These are phyloP conservation scores for Pycnonotus jocosus DNA, from an alignment of 2,113 vertebrate genomes.

Conservation along the genomic window DNA sequence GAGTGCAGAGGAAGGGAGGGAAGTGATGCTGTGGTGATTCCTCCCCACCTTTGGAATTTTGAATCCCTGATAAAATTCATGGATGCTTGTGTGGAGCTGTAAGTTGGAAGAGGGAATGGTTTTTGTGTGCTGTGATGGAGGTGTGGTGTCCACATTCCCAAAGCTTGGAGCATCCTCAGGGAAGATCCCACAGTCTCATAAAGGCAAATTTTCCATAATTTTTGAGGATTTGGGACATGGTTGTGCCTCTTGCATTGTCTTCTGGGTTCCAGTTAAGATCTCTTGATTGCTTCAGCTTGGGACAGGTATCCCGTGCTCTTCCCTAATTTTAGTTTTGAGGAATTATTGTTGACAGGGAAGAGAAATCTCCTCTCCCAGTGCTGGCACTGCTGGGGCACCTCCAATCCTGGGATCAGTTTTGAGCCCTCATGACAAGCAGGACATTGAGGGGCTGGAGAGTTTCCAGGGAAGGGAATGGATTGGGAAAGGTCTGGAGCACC, in stretches of 20 bases:
- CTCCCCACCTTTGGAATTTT: neutral
- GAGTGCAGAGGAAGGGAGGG: neutral
- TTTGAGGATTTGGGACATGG: neutral
- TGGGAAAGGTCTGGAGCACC: neutral
- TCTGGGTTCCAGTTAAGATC: neutral
- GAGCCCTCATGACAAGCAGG: neutral
- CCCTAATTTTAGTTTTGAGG: neutral
- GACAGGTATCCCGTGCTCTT: neutral
- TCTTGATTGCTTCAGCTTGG: neutral
- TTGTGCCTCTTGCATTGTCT: neutral
- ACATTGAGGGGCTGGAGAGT: neutral
- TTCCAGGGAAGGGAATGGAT: neutral
- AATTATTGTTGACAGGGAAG: neutral
- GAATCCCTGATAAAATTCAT: neutral
- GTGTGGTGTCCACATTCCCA: neutral
- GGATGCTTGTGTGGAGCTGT: neutral
- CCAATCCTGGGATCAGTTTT: neutral
- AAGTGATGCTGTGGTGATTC: neutral
- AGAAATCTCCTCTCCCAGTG: neutral
- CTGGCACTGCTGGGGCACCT: neutral
- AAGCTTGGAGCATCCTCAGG: neutral
- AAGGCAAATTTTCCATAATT: neutral
- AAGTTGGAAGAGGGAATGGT: neutral
- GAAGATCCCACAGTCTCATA: neutral
- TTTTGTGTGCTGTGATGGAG: no score